Conservation (phyloP, 2,888 invertebrate genomes). For the Macrosoma leucophasiata region DNA sequence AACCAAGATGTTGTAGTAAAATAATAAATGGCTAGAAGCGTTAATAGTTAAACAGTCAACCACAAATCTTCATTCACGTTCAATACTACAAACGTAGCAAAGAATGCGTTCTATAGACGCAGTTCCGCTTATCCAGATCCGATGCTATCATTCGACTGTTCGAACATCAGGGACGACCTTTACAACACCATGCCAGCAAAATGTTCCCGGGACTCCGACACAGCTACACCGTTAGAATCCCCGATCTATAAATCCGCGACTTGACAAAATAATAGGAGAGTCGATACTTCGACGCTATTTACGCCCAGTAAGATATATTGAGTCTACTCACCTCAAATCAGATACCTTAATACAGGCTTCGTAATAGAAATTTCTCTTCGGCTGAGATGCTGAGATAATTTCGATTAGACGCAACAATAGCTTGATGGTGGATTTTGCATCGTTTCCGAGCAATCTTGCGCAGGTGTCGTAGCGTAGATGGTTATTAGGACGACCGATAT, state of each 20-base stretch:
- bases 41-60: too few species aligned
- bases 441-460: constrained; percentile 9
- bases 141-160: constrained; percentile 30
- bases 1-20: too few species aligned
- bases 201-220: constrained; percentile 37
- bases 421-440: constrained; percentile 14
- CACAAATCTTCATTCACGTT: too few species aligned
- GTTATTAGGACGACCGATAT: constrained; percentile 3
- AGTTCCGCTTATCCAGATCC: constrained; percentile 22
- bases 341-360: constrained; percentile 65
- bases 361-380: constrained; percentile 45
- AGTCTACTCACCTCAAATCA: constrained; percentile 66
- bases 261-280: constrained; percentile 74
- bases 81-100: too few species aligned
- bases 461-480: constrained; percentile 9
- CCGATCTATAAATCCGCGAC: constrained; percentile 67
- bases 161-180: constrained; percentile 36
- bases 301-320: constrained; percentile 72
- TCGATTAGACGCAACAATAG: constrained; percentile 17
- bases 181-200: constrained; percentile 34
- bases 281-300: constrained; percentile 68
- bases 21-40: too few species aligned
- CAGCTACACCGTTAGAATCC: constrained; percentile 56
- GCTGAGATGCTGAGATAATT: constrained; percentile 24
- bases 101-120: too few species aligned